These are phyloP conservation scores for Ictalurus punctatus DNA, from an alignment of 2,113 vertebrate species.

Conservation along the genomic window DNA sequence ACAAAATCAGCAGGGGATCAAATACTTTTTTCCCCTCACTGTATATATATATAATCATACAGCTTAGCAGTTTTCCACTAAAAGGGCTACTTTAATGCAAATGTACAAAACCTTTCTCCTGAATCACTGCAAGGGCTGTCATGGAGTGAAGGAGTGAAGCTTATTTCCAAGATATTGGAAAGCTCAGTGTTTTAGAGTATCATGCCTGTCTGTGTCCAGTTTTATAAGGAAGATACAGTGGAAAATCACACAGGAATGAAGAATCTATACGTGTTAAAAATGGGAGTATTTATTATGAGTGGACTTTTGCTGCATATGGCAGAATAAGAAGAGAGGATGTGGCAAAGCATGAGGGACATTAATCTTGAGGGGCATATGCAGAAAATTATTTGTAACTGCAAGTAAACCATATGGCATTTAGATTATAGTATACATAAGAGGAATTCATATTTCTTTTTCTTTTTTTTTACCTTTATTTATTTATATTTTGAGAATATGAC, in stretches of 20 bases:
- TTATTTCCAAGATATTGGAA: slow-evolving; percentile 42
- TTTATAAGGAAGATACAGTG: background rate
- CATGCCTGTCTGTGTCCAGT: slow-evolving; percentile 33
- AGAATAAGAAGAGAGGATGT: background rate
- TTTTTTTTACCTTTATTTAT: background rate
- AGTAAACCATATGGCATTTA: slow-evolving; percentile 18
- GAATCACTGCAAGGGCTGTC: slow-evolving; percentile 67
- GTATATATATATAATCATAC: too few relatives aligned
- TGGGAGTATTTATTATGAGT: background rate
- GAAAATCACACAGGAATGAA: slow-evolving; percentile 8
- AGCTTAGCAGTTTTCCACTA: slow-evolving; percentile 16
- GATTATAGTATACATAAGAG: background rate
- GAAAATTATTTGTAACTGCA: background rate
- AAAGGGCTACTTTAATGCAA: slow-evolving; percentile 66
- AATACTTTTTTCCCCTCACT: too few relatives aligned
- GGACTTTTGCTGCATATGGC: background rate
- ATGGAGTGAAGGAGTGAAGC: slow-evolving; percentile 57
- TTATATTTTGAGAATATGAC: background rate
- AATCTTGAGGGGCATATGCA: background rate
- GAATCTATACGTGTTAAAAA: slow-evolving; percentile 1
- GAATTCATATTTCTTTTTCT: background rate
- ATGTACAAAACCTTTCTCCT: slow-evolving; percentile 62
- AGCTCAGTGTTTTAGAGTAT: slow-evolving; percentile 46
- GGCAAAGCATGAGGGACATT: slow-evolving; percentile 8
- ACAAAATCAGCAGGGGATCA: too few relatives aligned